Conservation (phyloP, 1,140 invertebrate genomes). For the Brachionus asplanchnoidis region DNA sequence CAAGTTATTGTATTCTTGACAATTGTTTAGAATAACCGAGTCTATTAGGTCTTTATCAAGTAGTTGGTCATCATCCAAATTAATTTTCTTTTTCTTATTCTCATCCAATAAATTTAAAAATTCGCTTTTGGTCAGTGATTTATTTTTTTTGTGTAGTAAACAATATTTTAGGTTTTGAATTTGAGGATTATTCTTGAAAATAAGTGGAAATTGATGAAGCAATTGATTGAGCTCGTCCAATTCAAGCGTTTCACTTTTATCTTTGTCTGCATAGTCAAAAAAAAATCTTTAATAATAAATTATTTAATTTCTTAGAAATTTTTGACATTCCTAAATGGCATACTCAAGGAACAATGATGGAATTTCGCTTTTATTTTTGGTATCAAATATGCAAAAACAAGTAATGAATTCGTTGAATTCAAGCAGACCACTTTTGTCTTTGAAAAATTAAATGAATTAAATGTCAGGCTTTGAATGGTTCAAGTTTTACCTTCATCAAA, state of each 20-base stretch:
- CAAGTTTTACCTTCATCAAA: slow-evolving; percentile 4
- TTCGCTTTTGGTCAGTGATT: neutral
- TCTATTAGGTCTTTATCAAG: neutral
- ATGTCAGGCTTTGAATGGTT: neutral
- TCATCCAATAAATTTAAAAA: slow-evolving; percentile 8
- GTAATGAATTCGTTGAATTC: neutral
- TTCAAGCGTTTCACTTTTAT: neutral
- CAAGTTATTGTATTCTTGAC: neutral
- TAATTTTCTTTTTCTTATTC: neutral
- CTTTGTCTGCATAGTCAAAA: slow-evolving; percentile 22
- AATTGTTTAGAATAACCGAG: neutral
- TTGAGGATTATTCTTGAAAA: slow-evolving; percentile 17
- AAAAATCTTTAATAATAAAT: slow-evolving; percentile 16
- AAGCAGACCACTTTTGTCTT: neutral
- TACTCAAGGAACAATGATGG: slow-evolving; percentile 2
- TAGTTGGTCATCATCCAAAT: neutral
- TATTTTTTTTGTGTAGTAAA: neutral
- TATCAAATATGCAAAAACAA: slow-evolving; percentile 15
- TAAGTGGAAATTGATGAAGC: neutral
- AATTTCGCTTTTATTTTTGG: neutral
- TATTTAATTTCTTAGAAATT: neutral
- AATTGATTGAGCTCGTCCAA: neutral
- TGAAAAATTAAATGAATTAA: slow-evolving; percentile 3
- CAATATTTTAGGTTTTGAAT: neutral
- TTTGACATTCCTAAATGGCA: neutral